Conservation (phyloP, 2,797 vertebrate species). For the Bradypus variegatus region DNA sequence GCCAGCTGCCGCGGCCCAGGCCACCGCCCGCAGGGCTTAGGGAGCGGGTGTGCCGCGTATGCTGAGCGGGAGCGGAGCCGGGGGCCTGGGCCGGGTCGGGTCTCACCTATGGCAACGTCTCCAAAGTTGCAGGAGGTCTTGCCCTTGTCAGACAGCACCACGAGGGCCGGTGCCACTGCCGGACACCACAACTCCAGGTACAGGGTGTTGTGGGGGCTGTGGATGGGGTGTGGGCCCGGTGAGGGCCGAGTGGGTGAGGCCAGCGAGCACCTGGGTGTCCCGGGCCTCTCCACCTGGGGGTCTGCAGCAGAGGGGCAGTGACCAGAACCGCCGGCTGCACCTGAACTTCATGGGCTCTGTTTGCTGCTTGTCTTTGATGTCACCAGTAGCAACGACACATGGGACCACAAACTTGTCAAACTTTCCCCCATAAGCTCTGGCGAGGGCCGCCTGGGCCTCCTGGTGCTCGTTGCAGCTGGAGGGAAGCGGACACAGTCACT, state of each 20-base stretch:
- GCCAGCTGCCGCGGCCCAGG: neutral
- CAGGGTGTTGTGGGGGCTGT: slow-evolving; percentile 82
- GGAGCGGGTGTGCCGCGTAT: neutral
- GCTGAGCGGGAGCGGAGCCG: too few species aligned
- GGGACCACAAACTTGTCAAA: slow-evolving; percentile 78
- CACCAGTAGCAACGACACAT: slow-evolving; percentile 82
- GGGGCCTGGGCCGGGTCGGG: neutral
- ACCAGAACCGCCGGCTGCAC: slow-evolving; percentile 67
- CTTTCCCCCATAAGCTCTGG: slow-evolving; percentile 71
- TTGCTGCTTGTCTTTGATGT: slow-evolving; percentile 65
- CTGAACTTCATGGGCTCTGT: slow-evolving; percentile 76
- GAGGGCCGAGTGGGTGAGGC: neutral
- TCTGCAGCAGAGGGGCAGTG: too few species aligned
- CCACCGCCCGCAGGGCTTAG: too few species aligned
- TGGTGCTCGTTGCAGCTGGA: slow-evolving; percentile 78
- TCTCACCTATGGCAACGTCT: slow-evolving; percentile 82
- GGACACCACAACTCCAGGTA: slow-evolving; percentile 87
- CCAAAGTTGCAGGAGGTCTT: slow-evolving; percentile 75
- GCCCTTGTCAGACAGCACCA: slow-evolving; percentile 73
- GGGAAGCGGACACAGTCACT: accelerated
- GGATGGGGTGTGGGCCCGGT: neutral
- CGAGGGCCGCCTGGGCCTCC: slow-evolving; percentile 74
- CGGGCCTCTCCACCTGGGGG: neutral
- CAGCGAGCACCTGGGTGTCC: neutral
- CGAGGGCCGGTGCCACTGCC: too few species aligned